phyloP scores from a whole-genome alignment of 2,888 invertebrate genomes.

The Nyleta sp. region DNA sequence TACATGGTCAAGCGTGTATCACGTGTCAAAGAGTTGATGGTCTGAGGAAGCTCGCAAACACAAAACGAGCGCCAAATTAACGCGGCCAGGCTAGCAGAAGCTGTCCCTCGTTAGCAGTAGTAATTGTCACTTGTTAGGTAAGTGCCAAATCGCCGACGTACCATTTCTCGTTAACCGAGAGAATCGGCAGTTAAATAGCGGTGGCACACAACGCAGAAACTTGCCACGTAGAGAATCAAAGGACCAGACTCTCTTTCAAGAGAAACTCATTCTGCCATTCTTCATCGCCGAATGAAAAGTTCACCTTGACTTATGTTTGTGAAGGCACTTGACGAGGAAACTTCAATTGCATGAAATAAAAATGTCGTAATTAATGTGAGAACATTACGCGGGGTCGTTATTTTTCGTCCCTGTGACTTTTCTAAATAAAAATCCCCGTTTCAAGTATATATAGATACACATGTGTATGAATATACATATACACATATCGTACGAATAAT shows the following conservation, averaged over 20 bases:
- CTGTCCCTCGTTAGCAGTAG: conserved; percentile 55
- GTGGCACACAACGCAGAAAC: conserved; percentile 49
- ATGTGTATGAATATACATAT: no score
- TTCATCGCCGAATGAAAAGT: conserved; percentile 47
- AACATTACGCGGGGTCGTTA: conserved; percentile 1
- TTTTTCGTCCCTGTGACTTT: not conserved
- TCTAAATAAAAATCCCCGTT: not conserved
- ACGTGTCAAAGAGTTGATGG: conserved; percentile 29
- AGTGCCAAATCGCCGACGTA: conserved; percentile 62
- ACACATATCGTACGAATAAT: conserved; percentile 17
- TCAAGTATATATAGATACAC: conserved; percentile 3
- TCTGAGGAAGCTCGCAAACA: conserved; percentile 27
- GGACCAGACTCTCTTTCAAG: conserved; percentile 46
- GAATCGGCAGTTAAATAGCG: conserved; percentile 62
- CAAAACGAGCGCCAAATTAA: conserved; percentile 48
- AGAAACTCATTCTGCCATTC: conserved; percentile 46
- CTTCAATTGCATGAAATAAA: conserved; percentile 36
- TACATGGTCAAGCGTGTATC: conserved; percentile 23
- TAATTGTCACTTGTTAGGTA: conserved; percentile 64
- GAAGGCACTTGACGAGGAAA: conserved; percentile 41
- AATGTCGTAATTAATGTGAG: conserved; percentile 37
- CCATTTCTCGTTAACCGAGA: conserved; percentile 59
- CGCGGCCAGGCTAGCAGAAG: conserved; percentile 41
- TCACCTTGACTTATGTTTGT: conserved; percentile 51
- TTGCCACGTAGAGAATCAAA: conserved; percentile 49